Evolutionary conservation across 2,113 vertebrate species (phyloP), one percentile per base, ranked within the genome.

Genomic region (Kobus ellipsiprymnus): DNA sequence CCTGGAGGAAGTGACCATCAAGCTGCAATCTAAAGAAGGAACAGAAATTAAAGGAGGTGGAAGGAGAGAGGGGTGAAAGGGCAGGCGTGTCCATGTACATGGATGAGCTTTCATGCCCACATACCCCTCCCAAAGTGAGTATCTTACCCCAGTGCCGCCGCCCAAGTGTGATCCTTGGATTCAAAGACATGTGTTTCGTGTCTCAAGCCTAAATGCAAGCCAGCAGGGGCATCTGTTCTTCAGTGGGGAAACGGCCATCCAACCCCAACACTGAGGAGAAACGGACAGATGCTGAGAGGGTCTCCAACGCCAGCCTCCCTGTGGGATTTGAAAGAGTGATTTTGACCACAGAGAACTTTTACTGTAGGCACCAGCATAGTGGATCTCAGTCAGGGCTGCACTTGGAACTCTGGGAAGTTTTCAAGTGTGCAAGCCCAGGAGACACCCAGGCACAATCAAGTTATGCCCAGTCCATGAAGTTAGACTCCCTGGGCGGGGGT

Each of bases 331-430:
- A 59, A 64, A 90, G 86, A 77, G 29, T 17, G 30, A 48, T 27
- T 86, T 17, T 57, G 59, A 57, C 52, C 33, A 3, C 74, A 25
- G 12, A 40, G 55, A 87, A 15, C 90, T 87, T 62, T 36, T n/a
- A 29, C n/a, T 19, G 7, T 4, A 27, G 23, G 33, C 77, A n/a
- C 48, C 8, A 4, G 8, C 7, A 0, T 1, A 17, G 21, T 16
- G 55, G 46, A 52, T 67, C 71, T 48, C 15, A 17, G 52, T 33
- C 10, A 3, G 48, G 62, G 44, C n/a, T 54, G 44, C 1, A 1
- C 84, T 50, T 55, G 25, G 19, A 29, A 36, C 33, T 80, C 52
- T 4, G 5, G 23, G 29, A 60, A 71, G 19, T 16, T 91, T 80
- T 27, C 12, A 52, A 48, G 46, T 25, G 16, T 67, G 54, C 46